These are phyloP conservation scores for Serinus canaria DNA, from an alignment of 2,113 vertebrate species.

Conservation along the genomic window DNA sequence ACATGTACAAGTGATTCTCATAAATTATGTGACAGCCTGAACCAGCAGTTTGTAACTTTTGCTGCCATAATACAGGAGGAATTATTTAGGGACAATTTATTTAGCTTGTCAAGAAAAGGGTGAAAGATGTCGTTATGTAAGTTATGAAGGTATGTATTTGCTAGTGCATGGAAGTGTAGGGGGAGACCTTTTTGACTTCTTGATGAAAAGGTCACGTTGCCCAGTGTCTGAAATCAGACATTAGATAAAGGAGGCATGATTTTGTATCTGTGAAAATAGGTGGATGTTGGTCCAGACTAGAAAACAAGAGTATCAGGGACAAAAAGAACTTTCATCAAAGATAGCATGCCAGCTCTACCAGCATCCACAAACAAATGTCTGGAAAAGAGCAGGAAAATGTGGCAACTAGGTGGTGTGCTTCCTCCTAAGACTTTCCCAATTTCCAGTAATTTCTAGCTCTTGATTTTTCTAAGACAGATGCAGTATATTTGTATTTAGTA, in stretches of 20 bases:
- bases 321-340: not conserved
- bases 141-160: not conserved
- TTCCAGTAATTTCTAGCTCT: not conserved
- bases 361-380: not conserved
- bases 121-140: not conserved
- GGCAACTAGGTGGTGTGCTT: not conserved
- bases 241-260: not conserved
- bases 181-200: not conserved
- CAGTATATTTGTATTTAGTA: not conserved
- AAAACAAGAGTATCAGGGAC: not conserved
- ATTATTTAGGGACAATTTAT: not conserved
- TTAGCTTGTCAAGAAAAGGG: not conserved
- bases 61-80: not conserved
- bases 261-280: not conserved
- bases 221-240: not conserved
- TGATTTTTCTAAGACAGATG: not conserved
- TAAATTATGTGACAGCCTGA: not conserved
- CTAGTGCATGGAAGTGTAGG: not conserved
- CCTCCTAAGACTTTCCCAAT: not conserved
- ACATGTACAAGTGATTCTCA: not conserved
- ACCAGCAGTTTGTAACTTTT: not conserved
- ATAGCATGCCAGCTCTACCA: not conserved
- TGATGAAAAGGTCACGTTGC: not conserved
- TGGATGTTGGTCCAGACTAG: not conserved
- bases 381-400: not conserved